Base-by-base conservation (phyloP, 2,888 invertebrate genomes). In the Phortica okadai region DNA sequence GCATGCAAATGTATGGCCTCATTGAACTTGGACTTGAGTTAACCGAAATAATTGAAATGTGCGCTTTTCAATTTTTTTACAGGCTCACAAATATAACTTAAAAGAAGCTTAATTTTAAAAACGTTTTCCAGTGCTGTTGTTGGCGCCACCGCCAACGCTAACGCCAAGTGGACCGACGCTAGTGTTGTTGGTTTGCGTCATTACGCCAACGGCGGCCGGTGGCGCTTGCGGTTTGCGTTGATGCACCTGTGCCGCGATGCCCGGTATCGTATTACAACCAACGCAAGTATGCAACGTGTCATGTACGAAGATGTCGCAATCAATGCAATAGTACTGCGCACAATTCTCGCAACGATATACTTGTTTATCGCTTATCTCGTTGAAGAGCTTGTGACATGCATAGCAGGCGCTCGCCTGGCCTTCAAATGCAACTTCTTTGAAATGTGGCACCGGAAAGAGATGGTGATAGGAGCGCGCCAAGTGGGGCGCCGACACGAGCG, bases 391-490 rank as follows among this genome's bases (percentile, higher is more conserved):
- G 78, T 95, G 94, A 86, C 97, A 97, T n/a, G 94, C 94, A 87
- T 94, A 96, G 89, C 97, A 97, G 0, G 83, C 83, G 72, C 92
- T 92, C 0, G 93, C 92, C 83, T 93, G 94, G 10, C 93, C 94
- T 50, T 94, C 93, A 80, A 93, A 93, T 0, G 92, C 85, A 50
- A 95, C 82, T 92, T 99, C 98, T 74, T 93, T 93, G 88, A 96
- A 99, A 73, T 95, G 94, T 66, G 96, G 95, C 70, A 98, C 95
- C 0, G 99, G 99, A 91, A 99, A 98, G 79, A 99, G 93, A 92
- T 99, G 99, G 90, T 99, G 99, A 91, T 99, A 99, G 0, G 99
- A 98, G 81, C 99, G 94, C 3, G 99, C 99, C 73, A 99, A 93
- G 93, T 99, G 99, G 33, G 99, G 99, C 1, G 99, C 99, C 0